phyloP scores from a whole-genome alignment of 2,888 invertebrate species.

The Chalcis sispes region DNA sequence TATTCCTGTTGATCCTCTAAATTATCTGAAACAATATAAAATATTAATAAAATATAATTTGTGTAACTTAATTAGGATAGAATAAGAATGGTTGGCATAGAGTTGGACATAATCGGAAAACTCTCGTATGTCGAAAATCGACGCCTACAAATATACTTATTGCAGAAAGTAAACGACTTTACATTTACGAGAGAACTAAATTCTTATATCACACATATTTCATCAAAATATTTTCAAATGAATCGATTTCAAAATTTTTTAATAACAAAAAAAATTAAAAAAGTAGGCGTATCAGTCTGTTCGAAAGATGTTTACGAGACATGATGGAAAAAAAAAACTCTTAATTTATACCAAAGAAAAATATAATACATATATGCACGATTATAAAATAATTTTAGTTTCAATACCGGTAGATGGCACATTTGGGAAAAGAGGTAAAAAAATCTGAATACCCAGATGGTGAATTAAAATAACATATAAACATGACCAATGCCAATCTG shows the following conservation, averaged over 20 bases:
- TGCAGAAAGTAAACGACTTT: not conserved
- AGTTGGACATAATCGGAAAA: too few relatives aligned
- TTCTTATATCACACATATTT: not conserved
- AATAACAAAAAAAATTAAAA: too few relatives aligned
- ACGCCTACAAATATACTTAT: not conserved
- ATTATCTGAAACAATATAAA: too few relatives aligned
- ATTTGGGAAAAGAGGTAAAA: not conserved
- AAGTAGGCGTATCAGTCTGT: too few relatives aligned
- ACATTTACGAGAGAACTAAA: not conserved
- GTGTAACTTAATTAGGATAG: too few relatives aligned
- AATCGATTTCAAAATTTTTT: not conserved
- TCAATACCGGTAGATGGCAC: not conserved
- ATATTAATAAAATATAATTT: too few relatives aligned
- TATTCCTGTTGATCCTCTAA: too few relatives aligned
- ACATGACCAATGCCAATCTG: not conserved
- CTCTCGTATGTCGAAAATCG: not conserved
- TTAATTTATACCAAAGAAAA: not conserved
- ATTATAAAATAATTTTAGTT: not conserved
- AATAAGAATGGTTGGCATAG: too few relatives aligned
- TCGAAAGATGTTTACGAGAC: too few relatives aligned
- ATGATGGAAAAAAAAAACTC: too few relatives aligned
- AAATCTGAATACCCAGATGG: not conserved
- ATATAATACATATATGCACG: not conserved
- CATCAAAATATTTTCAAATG: not conserved
- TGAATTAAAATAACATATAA: not conserved